Evolutionary conservation across 2,797 vertebrate species (phyloP), one percentile per base, ranked within the genome.

Genomic region (Danionella dracula): DNA sequence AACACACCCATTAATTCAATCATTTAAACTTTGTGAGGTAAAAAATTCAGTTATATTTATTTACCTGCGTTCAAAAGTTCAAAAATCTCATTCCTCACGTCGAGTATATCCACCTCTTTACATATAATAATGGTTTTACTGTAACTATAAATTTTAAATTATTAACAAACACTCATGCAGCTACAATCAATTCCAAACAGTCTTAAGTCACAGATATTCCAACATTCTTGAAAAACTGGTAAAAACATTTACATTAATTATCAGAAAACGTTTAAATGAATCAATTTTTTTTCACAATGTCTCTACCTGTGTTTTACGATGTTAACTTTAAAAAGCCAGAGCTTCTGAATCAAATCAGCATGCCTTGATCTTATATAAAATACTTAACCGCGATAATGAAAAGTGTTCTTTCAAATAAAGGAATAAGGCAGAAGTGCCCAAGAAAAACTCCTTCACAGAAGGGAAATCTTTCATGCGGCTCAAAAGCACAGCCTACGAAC

Each of bases 381-480:
- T 20, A 13, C 17, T 35, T 12, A 42, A 44, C 4, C 12, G 9
- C 17, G 8, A 31, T 1, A 12, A 65, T 1, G 6, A 17, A 35
- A n/a, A 49, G 23, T 10, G 45, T n/a, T 20, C n/a, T 55, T 45
- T 54, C 16, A 31, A 54, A 64, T 29, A 59, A 15, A 17, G 38
- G 16, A 13, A 38, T 5, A 17, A 45, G 54, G 57, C 68, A 48
- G 61, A 4, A 59, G 56, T 15, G 17, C 63, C 56, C 19, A 41
- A 65, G 13, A 54, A 48, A 21, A 59, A 44, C 40, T 4, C 81
- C 81, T 81, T 83, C 81, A 83, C 68, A 76, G 81, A 81, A 83
- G 79, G 81, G 49, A 80, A 27, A 54, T 51, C 58, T 68, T 35
- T 46, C 44, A 34, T 19, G 31, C 5, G 20, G 35, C 21, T 49